phyloP scores from a whole-genome alignment of 2,888 invertebrate species.

The Andrena flavipes region DNA sequence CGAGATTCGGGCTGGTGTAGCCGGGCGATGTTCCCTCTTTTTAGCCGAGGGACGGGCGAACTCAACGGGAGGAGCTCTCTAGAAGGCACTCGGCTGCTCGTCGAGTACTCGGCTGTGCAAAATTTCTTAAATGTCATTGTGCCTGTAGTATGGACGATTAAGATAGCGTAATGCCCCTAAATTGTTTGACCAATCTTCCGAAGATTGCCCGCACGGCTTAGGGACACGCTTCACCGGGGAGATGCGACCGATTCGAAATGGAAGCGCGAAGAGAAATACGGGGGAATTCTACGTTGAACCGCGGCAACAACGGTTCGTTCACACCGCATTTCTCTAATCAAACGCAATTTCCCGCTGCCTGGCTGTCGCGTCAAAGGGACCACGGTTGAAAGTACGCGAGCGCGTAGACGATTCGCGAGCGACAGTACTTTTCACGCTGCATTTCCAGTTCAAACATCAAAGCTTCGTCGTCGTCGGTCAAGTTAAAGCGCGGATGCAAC shows the following conservation, averaged over 20 bases:
- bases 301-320: constrained; percentile 11
- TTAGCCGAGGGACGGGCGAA: no score
- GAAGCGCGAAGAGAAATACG: neutral
- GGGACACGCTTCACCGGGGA: neutral
- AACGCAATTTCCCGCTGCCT: constrained; percentile 49
- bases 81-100: no score
- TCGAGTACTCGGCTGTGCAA: no score
- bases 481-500: constrained; percentile 44
- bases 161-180: no score
- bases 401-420: constrained; percentile 40
- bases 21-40: neutral
- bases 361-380: constrained; percentile 40
- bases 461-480: constrained; percentile 51
- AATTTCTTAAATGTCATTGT: neutral
- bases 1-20: neutral
- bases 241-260: neutral
- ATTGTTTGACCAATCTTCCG: no score
- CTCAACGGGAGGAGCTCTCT: no score
- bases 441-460: constrained; percentile 57
- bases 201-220: no score
- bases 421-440: constrained; percentile 54
- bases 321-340: constrained; percentile 40
- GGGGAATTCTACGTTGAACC: neutral
- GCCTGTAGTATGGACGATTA: no score
- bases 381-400: constrained; percentile 49